Conservation (phyloP, 2,888 invertebrate species). For the Esperia sulphurella region DNA sequence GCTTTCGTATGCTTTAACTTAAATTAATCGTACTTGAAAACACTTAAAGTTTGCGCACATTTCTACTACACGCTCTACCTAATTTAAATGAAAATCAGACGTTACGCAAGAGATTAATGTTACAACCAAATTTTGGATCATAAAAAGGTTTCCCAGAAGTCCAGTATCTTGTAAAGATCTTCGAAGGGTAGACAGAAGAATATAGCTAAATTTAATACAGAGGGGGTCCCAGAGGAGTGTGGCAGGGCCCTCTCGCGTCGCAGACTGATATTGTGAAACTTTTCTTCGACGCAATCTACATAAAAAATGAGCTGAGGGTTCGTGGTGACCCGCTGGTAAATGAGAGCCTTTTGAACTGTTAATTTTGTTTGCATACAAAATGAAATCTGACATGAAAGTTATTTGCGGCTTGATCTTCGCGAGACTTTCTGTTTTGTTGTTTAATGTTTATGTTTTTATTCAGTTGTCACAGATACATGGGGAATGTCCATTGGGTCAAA, state of each 20-base stretch:
- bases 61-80: no score
- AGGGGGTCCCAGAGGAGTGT: slow-evolving; percentile 45
- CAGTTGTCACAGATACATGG: no score
- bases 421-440: slow-evolving; percentile 27
- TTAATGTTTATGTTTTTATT: slow-evolving; percentile 18
- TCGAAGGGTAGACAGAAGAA: slow-evolving; percentile 48
- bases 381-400: slow-evolving; percentile 69
- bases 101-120: slow-evolving; percentile 4
- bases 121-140: neutral
- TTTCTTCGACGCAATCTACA: slow-evolving; percentile 75
- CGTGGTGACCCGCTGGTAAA: slow-evolving; percentile 71
- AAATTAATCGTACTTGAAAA: no score
- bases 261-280: slow-evolving; percentile 74
- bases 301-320: slow-evolving; percentile 74
- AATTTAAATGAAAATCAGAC: neutral
- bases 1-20: no score
- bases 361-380: slow-evolving; percentile 75
- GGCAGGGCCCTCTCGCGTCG: slow-evolving; percentile 46
- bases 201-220: slow-evolving; percentile 62
- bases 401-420: slow-evolving; percentile 54
- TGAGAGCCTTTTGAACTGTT: slow-evolving; percentile 75
- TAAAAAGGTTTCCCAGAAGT: slow-evolving; percentile 22
- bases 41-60: no score
- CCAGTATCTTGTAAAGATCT: slow-evolving; percentile 46
- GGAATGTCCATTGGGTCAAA: no score